Conservation (phyloP, 2,113 vertebrate species). For the Poicephalus gulielmi region DNA sequence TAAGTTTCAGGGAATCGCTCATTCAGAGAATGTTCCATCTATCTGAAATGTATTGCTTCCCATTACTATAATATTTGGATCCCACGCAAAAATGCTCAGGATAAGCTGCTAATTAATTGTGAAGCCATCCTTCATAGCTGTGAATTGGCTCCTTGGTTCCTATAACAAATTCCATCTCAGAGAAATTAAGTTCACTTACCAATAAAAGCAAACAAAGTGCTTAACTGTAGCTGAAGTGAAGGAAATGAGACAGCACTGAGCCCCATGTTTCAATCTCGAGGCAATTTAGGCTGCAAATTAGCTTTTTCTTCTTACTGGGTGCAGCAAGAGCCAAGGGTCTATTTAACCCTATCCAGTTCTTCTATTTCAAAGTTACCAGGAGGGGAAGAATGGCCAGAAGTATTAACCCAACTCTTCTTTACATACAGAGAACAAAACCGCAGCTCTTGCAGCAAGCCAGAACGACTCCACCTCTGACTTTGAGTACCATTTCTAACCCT, state of each 20-base stretch:
- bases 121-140: neutral
- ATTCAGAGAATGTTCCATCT: neutral
- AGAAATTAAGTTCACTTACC: slow-evolving; percentile 26
- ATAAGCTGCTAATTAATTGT: neutral
- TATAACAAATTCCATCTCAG: neutral
- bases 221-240: neutral
- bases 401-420: neutral
- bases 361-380: neutral
- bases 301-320: neutral
- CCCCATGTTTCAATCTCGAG: neutral
- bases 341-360: neutral
- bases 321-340: neutral
- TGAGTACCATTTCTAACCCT: accelerated
- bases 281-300: neutral
- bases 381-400: neutral
- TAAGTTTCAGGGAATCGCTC: neutral
- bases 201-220: neutral
- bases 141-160: neutral
- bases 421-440: neutral
- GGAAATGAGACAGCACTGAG: neutral
- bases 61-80: neutral
- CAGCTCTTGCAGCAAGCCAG: neutral
- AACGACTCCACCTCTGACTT: accelerated
- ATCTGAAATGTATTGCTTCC: neutral
- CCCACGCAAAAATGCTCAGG: neutral